Evolutionary conservation across 2,888 invertebrate species (phyloP), one percentile per base, ranked within the genome.

Genomic region (Catocala nupta): DNA sequence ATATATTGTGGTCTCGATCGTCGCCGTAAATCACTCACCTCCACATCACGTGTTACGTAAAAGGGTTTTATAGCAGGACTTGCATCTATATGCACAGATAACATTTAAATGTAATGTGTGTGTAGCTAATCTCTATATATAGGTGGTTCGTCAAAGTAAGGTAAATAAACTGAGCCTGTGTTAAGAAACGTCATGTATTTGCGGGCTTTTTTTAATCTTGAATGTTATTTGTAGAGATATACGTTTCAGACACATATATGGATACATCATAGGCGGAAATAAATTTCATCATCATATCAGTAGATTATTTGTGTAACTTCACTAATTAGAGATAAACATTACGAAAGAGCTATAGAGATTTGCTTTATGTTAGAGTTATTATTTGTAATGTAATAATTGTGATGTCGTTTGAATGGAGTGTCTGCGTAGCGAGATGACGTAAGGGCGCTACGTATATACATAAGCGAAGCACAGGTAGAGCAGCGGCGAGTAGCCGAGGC

Each of bases 21-120:
- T 70, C 62, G 83, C 73, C 75, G 85, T 93, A 93, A 93, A 93
- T 93, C 92, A 92, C 82, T 87, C 83, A 81, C 79, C 81, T 75
- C 75, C 71, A 80, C 85, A 80, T 88, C 87, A 86, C 82, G 83
- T 83, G 88, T 88, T 83, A 84, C 88, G 80, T 85, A 84, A 86
- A 90, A 87, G 87, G 86, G 89, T 91, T 56, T 91, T 90, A 90
- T 90, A 85, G 82, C 70, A 68, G 80, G 75, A 81, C 86, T 82
- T 83, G 87, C 84, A 84, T 80, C 73, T 63, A 77, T 70, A 83
- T 79, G 80, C 69, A 79, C 81, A 84, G 91, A 90, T 90, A 91
- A 90, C 86, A 81, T 83, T 83, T 76, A 78, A 83, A 85, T 82
- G 80, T 75, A 73, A 70, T 39, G 36, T 39, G 36, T 39, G 36